Conservation (phyloP, 2,888 invertebrate species). For the Phragmatobia fuliginosa region DNA sequence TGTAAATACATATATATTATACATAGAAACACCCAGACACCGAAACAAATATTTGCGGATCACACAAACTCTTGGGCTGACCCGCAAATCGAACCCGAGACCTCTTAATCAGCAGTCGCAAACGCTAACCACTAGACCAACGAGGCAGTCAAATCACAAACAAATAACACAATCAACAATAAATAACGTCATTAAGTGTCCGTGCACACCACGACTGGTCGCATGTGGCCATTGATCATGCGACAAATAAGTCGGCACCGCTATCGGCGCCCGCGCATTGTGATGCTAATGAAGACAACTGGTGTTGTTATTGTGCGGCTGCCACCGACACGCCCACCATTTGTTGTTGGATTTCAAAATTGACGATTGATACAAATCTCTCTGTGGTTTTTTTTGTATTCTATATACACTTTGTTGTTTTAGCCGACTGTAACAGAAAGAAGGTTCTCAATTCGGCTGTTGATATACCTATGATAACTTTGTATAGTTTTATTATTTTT, state of each 20-base stretch:
- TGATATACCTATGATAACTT: too few species aligned
- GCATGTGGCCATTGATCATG: slow-evolving; percentile 44
- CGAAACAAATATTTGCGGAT: too few species aligned
- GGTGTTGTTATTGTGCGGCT: slow-evolving; percentile 51
- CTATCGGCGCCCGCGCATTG: slow-evolving; percentile 41
- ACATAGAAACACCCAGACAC: too few species aligned
- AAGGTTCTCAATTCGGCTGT: background rate
- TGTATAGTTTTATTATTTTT: too few species aligned
- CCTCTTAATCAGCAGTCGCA: too few species aligned
- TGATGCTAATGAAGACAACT: slow-evolving; percentile 49
- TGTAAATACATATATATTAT: too few species aligned
- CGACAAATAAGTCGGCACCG: slow-evolving; percentile 37
- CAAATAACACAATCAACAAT: slow-evolving; percentile 37
- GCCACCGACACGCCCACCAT: slow-evolving; percentile 57
- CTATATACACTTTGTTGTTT: background rate
- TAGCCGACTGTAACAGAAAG: background rate
- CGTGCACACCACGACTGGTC: slow-evolving; percentile 35
- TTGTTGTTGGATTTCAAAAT: slow-evolving; percentile 7
- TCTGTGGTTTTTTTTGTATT: background rate
- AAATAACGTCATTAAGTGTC: slow-evolving; percentile 35
- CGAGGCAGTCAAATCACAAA: background rate
- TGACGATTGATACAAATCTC: slow-evolving; percentile 3
- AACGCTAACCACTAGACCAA: too few species aligned
- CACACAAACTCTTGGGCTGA: too few species aligned
- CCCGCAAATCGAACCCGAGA: too few species aligned